phyloP scores from a whole-genome alignment of 2,113 vertebrate species.

The Saimiri boliviensis region DNA sequence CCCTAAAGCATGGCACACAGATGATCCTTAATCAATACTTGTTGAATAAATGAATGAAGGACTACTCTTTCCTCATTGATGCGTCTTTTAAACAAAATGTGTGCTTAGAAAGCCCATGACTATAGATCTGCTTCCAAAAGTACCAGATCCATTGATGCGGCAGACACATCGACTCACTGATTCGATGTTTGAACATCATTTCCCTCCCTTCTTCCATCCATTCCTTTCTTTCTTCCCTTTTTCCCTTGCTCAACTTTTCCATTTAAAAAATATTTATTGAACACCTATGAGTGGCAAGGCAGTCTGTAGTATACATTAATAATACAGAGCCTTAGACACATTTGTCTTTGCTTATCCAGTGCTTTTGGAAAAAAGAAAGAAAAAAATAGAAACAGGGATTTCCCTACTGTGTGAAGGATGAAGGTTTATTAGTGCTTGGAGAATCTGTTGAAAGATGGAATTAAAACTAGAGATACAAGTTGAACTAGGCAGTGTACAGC shows the following conservation, averaged over 20 bases:
- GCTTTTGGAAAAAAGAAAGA: background rate
- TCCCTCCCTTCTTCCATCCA: too few species aligned
- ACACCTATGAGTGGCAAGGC: background rate
- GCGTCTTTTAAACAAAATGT: constrained; percentile 9
- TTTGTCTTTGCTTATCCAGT: background rate
- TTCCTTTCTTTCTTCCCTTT: background rate
- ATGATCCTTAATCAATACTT: background rate
- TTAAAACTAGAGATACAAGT: constrained; percentile 51
- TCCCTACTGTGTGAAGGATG: background rate
- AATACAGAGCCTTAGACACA: background rate
- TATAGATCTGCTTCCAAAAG: background rate
- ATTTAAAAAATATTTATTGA: background rate
- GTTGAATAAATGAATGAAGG: background rate
- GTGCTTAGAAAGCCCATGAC: background rate
- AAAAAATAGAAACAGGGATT: background rate
- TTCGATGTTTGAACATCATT: background rate
- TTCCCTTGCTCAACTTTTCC: background rate
- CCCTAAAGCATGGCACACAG: background rate
- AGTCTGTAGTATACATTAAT: background rate
- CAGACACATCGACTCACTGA: background rate
- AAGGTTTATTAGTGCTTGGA: constrained; percentile 9
- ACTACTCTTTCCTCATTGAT: background rate
- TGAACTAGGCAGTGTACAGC: constrained; percentile 23
- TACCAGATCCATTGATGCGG: background rate
- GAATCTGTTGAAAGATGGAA: constrained; percentile 63